phyloP scores from a whole-genome alignment of 2,797 vertebrate species.

The Steatocranus sp. region DNA sequence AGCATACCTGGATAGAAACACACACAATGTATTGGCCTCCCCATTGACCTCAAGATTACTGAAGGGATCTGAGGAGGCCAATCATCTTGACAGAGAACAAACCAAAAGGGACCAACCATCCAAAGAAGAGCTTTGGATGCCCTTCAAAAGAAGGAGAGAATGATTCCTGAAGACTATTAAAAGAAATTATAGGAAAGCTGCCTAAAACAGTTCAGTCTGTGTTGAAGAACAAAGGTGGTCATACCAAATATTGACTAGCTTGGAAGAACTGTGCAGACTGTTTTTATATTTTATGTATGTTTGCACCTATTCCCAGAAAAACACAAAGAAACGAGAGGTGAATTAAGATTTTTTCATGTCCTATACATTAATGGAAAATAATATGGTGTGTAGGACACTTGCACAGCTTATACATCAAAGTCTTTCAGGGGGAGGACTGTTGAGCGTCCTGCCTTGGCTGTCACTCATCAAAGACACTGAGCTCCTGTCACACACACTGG shows the following conservation, averaged over 20 bases:
- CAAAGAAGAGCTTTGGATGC: not conserved
- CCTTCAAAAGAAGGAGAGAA: not conserved
- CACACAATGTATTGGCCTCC: not conserved
- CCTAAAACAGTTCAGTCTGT: not conserved
- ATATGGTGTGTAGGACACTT: not conserved
- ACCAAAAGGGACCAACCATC: not conserved
- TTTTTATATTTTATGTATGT: not conserved
- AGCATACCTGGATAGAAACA: not conserved
- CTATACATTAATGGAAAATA: not conserved
- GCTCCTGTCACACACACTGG: slow-evolving; percentile 23
- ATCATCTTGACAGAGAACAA: not conserved
- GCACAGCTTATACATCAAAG: slow-evolving; percentile 14
- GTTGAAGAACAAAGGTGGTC: not conserved
- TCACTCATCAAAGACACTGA: slow-evolving; percentile 43
- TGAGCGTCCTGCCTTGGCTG: slow-evolving; percentile 34
- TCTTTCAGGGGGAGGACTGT: slow-evolving; percentile 15
- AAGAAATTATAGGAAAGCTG: not conserved
- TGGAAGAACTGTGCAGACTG: not conserved
- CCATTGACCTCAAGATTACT: not conserved
- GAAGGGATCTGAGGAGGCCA: not conserved
- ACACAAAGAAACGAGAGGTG: not conserved
- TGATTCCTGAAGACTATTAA: not conserved
- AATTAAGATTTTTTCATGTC: not conserved
- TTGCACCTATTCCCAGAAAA: not conserved
- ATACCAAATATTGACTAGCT: not conserved